Conservation (phyloP, 2,888 invertebrate genomes). For the Falcaria lacertinaria region DNA sequence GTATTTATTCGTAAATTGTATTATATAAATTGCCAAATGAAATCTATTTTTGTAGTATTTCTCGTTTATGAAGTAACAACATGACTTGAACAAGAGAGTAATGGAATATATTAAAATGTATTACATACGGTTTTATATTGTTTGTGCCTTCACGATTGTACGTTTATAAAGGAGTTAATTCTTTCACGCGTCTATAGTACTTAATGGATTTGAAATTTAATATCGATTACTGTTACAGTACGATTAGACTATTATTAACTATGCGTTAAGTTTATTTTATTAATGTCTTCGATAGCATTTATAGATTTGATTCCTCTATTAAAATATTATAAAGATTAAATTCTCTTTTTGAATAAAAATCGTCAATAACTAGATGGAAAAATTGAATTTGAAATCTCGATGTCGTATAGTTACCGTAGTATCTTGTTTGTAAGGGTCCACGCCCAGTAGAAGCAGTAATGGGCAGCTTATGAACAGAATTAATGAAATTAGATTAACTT, state of each 20-base stretch:
- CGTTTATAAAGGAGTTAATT: slow-evolving; percentile 13
- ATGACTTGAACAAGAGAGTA: slow-evolving; percentile 19
- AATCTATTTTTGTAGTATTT: slow-evolving; percentile 74
- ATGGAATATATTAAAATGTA: slow-evolving; percentile 18
- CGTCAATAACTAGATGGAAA: slow-evolving; percentile 30
- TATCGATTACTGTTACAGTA: slow-evolving; percentile 47
- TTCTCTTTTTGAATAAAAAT: slow-evolving; percentile 15
- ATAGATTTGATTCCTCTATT: slow-evolving; percentile 18
- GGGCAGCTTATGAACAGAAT: slow-evolving; percentile 12
- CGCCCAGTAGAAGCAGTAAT: too few species aligned
- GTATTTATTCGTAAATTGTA: slow-evolving; percentile 33
- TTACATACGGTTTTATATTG: slow-evolving; percentile 51
- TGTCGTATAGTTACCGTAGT: slow-evolving; percentile 57
- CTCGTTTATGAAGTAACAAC: slow-evolving; percentile 41
- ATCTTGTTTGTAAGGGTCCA: slow-evolving; percentile 21
- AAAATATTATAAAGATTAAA: slow-evolving; percentile 11
- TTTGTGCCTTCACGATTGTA: slow-evolving; percentile 63
- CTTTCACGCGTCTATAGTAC: slow-evolving; percentile 35
- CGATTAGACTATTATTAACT: slow-evolving; percentile 30
- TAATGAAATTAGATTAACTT: slow-evolving; percentile 8
- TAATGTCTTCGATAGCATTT: slow-evolving; percentile 44
- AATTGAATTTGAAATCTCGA: slow-evolving; percentile 47
- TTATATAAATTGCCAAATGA: slow-evolving; percentile 69
- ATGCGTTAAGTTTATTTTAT: slow-evolving; percentile 31
- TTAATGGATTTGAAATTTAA: slow-evolving; percentile 52